Evolutionary conservation across 1,140 invertebrate genomes (phyloP).

Genomic region (Cecropterus lyciades): DNA sequence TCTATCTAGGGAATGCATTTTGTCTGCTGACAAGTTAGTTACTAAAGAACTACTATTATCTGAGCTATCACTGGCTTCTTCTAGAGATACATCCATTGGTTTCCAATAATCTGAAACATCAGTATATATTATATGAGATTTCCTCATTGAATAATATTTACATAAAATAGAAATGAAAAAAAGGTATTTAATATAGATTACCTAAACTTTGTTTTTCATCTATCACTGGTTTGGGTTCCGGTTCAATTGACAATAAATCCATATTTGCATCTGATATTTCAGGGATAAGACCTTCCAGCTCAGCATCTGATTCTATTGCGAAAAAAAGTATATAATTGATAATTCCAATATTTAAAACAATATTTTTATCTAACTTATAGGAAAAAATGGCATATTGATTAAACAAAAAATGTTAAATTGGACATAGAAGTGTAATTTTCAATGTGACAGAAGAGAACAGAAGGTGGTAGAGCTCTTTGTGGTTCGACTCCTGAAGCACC

Average conservation of each 20-base stretch:
- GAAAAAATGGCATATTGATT: too few species aligned
- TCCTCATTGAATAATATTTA: too few species aligned
- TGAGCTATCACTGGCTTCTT: conserved; percentile 76
- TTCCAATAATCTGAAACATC: conserved; percentile 72
- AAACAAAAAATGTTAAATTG: too few species aligned
- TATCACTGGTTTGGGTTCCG: conserved; percentile 53
- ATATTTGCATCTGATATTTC: conserved; percentile 68
- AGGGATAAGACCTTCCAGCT: conserved; percentile 72
- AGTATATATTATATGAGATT: too few species aligned
- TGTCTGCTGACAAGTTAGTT: conserved; percentile 74
- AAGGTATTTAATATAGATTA: conserved; percentile 31
- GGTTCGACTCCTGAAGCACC: too few species aligned
- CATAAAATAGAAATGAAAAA: too few species aligned
- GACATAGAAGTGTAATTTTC: too few species aligned
- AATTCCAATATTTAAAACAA: too few species aligned
- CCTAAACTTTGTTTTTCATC: conserved; percentile 76
- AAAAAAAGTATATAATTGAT: too few species aligned
- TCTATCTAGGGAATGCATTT: conserved; percentile 66
- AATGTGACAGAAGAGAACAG: too few species aligned
- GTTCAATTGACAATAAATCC: conserved; percentile 68
- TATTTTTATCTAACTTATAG: too few species aligned
- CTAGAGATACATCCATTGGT: conserved; percentile 68
- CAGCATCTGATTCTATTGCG: conserved; percentile 69
- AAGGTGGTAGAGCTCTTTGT: too few species aligned
- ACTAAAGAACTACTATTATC: conserved; percentile 76